Base-by-base conservation (phyloP, 2,888 invertebrate species). In the Liopterus haemorrhoidalis region DNA sequence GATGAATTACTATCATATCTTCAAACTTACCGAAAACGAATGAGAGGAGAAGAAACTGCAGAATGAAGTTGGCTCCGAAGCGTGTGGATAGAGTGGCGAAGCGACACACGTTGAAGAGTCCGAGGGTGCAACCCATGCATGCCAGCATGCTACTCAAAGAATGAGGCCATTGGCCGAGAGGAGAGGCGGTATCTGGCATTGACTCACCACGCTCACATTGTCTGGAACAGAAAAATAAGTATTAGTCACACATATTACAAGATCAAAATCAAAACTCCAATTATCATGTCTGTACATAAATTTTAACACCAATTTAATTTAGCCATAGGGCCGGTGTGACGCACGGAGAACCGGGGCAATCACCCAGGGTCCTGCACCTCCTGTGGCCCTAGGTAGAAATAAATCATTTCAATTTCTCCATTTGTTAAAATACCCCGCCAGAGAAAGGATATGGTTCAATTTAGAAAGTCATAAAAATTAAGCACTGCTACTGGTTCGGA, bases 51-150 rank as follows among this genome's bases (percentile, higher is more conserved):
- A 89, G 72, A 71, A 92, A 93, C 71, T 93, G 92, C 59, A 92
- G 72, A 59, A 92, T 80, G 69, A 92, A 93, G 69, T 83, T 83
- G 47, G 83, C 87, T 67, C 92, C 92, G 68, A 88, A 92, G 63
- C 88, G 85, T 55, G 89, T 79, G 59, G 89, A 87, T 57, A 91
- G 78, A 56, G 86, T 80, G 57, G 90, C 84, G 68, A 91, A 90
- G 58, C 90, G 79, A 58, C 86, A 87, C 57, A 92, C 82, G 69
- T 90, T 91, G 69, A 89, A 91, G 44, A 91, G 76, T 39, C 91
- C 91, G 54, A 92, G 70, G 2, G 90, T 90, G 66, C 91, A 91
- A 50, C 86, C 84, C 31, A 91, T 74, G 59, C 85, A 81, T 16
- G 91, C 88, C 56, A 92, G 70, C 64, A 84, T 81, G 22, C 88